phyloP scores from a whole-genome alignment of 2,113 vertebrate species.

The Psittacula cyanocephala region DNA sequence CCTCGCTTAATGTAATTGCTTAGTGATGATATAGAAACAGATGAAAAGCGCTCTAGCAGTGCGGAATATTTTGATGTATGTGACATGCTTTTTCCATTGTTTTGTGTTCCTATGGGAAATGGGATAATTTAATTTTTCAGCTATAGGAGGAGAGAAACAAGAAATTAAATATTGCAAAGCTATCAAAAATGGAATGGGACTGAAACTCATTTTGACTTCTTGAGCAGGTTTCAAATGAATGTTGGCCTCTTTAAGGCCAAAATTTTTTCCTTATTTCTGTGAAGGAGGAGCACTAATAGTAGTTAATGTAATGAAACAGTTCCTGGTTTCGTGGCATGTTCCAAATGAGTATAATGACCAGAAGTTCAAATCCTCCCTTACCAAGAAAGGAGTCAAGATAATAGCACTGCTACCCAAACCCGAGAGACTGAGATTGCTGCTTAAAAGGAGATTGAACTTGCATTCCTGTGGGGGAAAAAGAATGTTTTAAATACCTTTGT shows the following conservation, averaged over 20 bases:
- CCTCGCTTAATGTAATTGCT: background rate
- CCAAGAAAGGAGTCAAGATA: background rate
- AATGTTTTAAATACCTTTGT: background rate
- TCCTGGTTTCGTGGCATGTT: background rate
- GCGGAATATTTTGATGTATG: accelerated
- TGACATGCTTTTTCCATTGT: background rate
- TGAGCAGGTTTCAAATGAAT: background rate
- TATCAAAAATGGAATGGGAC: background rate
- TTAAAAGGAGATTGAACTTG: background rate
- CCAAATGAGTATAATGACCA: background rate
- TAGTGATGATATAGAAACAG: background rate
- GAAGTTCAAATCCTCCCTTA: background rate
- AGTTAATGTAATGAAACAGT: background rate
- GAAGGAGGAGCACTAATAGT: background rate
- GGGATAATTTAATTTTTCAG: background rate
- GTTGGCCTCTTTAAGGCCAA: background rate
- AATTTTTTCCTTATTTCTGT: background rate
- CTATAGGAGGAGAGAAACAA: background rate
- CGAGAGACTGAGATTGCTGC: background rate
- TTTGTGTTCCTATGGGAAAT: background rate
- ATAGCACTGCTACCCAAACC: background rate
- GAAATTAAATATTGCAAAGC: background rate
- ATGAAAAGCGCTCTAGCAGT: background rate
- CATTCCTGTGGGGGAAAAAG: background rate
- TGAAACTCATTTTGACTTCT: background rate